Percentiles rank a stretch among this genome's conserved stretches.
Conservation (phyloP, 2,797 vertebrate genomes). For the Anableps anableps region DNA sequence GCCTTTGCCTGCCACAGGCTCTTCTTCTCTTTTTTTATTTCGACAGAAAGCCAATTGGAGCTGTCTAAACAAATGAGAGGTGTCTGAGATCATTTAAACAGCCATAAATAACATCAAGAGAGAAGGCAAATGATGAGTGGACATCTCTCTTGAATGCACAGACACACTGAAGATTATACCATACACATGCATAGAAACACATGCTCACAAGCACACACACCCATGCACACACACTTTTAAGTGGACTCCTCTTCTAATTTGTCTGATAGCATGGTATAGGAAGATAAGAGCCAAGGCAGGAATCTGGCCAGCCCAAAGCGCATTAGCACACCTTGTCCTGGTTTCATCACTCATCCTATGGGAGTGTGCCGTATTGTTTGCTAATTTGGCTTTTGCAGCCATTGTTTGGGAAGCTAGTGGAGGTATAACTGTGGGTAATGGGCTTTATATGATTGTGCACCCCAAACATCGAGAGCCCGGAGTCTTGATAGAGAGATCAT, state of each 20-base stretch:
- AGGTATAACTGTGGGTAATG: constrained; percentile 46
- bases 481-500: constrained; percentile 61
- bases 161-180: constrained; percentile 27
- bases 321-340: constrained; percentile 60
- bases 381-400: constrained; percentile 67
- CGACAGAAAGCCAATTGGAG: constrained; percentile 75
- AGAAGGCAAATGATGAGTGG: constrained; percentile 64
- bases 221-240: constrained; percentile 40
- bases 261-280: constrained; percentile 73
- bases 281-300: constrained; percentile 73
- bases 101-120: constrained; percentile 77
- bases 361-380: constrained; percentile 60
- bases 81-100: constrained; percentile 77
- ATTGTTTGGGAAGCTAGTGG: constrained; percentile 53
- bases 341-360: constrained; percentile 64
- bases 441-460: constrained; percentile 18
- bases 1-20: constrained; percentile 12
- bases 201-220: constrained; percentile 1
- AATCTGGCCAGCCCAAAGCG: constrained; percentile 64
- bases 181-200: constrained; percentile 17
- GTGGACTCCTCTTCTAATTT: constrained; percentile 76
- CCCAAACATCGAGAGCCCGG: constrained; percentile 34
- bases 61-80: constrained; percentile 78
- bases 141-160: constrained; percentile 46
- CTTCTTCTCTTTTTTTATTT: constrained; percentile 36